Evolutionary conservation across 2,113 vertebrate genomes (phyloP).

Genomic region (Strigops habroptila): DNA sequence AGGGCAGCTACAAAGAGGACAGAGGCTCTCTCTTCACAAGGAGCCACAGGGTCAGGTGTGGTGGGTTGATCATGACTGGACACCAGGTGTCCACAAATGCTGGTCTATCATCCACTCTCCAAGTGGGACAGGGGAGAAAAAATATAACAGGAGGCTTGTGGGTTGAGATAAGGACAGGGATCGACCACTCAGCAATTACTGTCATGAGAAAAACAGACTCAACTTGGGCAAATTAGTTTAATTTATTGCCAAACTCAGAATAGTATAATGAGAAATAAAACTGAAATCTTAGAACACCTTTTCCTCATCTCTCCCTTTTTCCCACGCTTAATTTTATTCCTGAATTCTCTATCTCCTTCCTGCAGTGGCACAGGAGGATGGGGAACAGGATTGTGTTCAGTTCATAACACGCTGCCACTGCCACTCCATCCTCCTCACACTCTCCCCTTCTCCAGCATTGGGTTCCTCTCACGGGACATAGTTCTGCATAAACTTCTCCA

Average conservation of each 20-base stretch:
- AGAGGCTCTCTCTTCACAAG: background rate
- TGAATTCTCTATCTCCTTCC: background rate
- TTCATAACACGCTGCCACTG: background rate
- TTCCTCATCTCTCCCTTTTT: background rate
- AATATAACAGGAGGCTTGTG: background rate
- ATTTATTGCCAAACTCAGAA: background rate
- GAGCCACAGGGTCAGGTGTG: background rate
- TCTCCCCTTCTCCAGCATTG: background rate
- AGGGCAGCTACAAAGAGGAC: background rate
- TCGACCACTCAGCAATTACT: background rate
- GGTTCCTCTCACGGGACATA: too few species aligned
- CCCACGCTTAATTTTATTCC: background rate
- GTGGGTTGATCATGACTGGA: background rate
- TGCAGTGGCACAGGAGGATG: too few species aligned
- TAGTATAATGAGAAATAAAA: background rate
- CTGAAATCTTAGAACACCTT: background rate
- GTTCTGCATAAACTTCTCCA: background rate
- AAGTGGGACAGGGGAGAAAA: background rate
- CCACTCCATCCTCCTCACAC: background rate
- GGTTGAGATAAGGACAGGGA: background rate
- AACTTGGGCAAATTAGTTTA: background rate
- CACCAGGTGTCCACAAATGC: background rate
- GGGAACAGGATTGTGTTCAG: background rate
- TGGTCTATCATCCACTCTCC: background rate
- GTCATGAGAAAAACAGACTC: background rate